Percentiles rank a stretch among this genome's conserved stretches.
Conservation (phyloP, 2,888 invertebrate species). For the Platycheirus albimanus region DNA sequence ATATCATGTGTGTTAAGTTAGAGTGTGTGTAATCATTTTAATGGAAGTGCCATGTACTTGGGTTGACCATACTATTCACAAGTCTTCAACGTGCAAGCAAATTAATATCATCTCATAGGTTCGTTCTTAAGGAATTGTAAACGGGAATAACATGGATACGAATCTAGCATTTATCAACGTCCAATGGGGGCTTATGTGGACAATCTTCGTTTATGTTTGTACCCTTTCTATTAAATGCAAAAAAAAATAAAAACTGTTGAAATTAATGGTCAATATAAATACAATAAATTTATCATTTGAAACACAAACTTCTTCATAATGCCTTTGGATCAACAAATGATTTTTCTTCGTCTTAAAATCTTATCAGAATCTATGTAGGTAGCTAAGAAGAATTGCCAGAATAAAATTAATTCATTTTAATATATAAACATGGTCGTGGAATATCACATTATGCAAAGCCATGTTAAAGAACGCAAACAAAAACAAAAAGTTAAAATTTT, state of each 20-base stretch:
- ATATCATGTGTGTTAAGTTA: constrained; percentile 8
- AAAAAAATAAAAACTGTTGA: neutral
- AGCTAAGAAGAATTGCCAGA: too few relatives aligned
- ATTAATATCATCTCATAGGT: constrained; percentile 50
- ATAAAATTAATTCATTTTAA: too few relatives aligned
- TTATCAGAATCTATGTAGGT: too few relatives aligned
- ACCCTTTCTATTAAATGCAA: neutral
- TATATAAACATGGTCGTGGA: too few relatives aligned
- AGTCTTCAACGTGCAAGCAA: constrained; percentile 40
- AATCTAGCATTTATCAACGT: constrained; percentile 60
- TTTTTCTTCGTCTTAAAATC: too few relatives aligned
- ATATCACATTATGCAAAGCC: too few relatives aligned
- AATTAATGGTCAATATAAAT: neutral
- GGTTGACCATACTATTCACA: constrained; percentile 36
- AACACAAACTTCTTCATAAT: too few relatives aligned
- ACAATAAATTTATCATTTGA: too few relatives aligned
- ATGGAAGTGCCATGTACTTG: constrained; percentile 56
- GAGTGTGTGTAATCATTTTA: constrained; percentile 60
- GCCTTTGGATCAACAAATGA: too few relatives aligned
- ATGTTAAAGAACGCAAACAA: too few relatives aligned
- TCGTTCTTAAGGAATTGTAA: constrained; percentile 13
- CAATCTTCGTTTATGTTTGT: constrained; percentile 6
- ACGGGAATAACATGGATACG: too few relatives aligned
- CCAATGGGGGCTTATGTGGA: constrained; percentile 30
- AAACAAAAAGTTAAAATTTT: too few relatives aligned